Conservation (phyloP, 2,888 invertebrate genomes). For the Portevinia maculata region DNA sequence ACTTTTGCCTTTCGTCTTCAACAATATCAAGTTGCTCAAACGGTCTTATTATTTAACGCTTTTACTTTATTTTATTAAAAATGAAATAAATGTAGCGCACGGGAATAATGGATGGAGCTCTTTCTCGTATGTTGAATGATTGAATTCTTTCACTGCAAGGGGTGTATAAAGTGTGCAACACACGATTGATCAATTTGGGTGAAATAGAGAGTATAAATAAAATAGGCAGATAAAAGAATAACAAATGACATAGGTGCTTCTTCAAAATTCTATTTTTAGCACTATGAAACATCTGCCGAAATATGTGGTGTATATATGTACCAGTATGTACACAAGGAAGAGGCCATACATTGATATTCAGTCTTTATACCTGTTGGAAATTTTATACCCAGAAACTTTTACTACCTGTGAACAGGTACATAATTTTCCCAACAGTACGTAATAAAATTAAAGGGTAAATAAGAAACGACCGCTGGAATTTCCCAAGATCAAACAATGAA, state of each 20-base stretch:
- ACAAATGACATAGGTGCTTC: background rate
- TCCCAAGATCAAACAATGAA: too few species aligned
- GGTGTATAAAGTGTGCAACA: background rate
- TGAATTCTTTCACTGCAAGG: background rate
- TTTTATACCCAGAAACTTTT: too few species aligned
- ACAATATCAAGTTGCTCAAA: background rate
- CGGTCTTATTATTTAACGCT: background rate
- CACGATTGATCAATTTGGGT: background rate
- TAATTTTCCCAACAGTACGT: too few species aligned
- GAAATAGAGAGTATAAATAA: background rate
- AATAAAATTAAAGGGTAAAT: too few species aligned
- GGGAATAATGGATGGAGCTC: background rate
- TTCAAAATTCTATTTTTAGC: background rate
- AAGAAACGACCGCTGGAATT: too few species aligned
- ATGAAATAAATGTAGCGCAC: background rate
- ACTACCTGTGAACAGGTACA: too few species aligned
- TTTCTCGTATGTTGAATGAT: background rate
- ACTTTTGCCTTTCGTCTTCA: constrained; percentile 43
- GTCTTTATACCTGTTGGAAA: too few species aligned
- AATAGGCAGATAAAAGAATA: background rate
- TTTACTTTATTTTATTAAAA: background rate
- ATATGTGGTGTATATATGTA: too few species aligned
- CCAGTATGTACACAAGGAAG: too few species aligned
- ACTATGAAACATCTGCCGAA: background rate
- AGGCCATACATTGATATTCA: too few species aligned